Conservation (phyloP, 2,113 vertebrate genomes). For the Ptilorrhoa leucosticta region DNA sequence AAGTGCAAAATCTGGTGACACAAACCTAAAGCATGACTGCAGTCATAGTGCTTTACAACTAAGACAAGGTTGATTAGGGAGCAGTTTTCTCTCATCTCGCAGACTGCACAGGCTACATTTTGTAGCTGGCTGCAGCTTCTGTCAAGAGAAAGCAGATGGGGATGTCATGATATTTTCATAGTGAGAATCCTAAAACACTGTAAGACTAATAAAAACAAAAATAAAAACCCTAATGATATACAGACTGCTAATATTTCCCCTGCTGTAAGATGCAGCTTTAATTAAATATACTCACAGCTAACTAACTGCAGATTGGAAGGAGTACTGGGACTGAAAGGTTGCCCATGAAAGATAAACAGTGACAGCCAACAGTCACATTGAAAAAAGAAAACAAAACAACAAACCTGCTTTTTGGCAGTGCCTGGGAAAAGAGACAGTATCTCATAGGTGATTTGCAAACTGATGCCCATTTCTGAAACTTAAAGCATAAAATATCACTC, state of each 20-base stretch:
- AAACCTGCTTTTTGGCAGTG: not conserved
- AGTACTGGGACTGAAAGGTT: not conserved
- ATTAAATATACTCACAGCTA: constrained; percentile 35
- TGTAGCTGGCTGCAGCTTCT: not conserved
- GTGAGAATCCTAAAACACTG: constrained; percentile 6
- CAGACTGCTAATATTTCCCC: not conserved
- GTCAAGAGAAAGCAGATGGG: constrained; percentile 3
- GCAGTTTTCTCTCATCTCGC: not conserved
- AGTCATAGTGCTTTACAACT: not conserved
- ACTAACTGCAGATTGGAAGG: constrained; percentile 1
- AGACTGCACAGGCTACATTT: not conserved
- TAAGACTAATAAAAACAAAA: not conserved
- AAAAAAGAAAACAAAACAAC: not conserved
- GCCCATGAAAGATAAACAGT: not conserved
- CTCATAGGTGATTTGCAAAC: not conserved
- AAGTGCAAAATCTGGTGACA: not conserved
- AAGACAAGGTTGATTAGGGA: not conserved
- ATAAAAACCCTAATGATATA: not conserved
- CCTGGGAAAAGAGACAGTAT: not conserved
- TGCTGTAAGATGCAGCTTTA: constrained; percentile 14
- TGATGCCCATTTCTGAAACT: not conserved
- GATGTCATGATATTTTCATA: not conserved
- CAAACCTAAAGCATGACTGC: not conserved
- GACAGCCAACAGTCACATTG: not conserved
- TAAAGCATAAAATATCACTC: not conserved